Evolutionary conservation across 2,113 vertebrate species (phyloP), one percentile per base, ranked within the genome.

Genomic region (Paracanthobrama guichenoti): DNA sequence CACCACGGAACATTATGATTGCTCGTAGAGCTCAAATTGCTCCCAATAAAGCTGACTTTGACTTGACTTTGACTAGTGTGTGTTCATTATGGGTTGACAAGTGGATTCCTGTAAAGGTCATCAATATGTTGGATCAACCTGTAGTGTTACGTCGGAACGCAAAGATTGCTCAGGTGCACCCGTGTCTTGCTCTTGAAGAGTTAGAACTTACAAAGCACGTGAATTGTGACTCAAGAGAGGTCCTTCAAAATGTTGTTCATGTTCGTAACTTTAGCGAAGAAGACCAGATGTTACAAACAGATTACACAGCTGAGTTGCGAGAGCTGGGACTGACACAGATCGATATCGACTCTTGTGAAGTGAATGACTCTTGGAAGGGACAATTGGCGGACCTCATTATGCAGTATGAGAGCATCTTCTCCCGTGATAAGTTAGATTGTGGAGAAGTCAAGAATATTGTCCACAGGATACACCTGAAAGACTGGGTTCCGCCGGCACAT

Each of bases 141-240:
- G 72, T 74, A 6, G 22, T 74, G 4, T 26, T 74, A n/a, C 72
- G 13, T 50, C 22, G n/a, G 14, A 74, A 50, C 50, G 6, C 22
- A 3, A 74, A 74, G 46, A 74, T 74, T 26, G 72, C 72, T 48
- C 46, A 74, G 13, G 72, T 28, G 24, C 39, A 74, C 9, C 72
- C 44, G 1, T 73, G 72, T 50, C 44, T 74, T 4, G 72, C 72
- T 18, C 46, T 74, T 16, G 13, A 74, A 50, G 46, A 74, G 2
- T 18, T 50, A 1, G 24, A 50, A 22, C 14, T 9, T 16, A 14
- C 14, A 7, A 6, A 74, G 24, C 4, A 0, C 13, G 2, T 3
- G 24, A 74, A 50, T 7, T 13, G 0, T 50, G 46, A 74, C 50
- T 24, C 42, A 24, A 8, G 13, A 9, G 24, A 26, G 72, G 11